Conservation (phyloP, 1,140 invertebrate genomes). For the Caenorhabditis remanei region DNA sequence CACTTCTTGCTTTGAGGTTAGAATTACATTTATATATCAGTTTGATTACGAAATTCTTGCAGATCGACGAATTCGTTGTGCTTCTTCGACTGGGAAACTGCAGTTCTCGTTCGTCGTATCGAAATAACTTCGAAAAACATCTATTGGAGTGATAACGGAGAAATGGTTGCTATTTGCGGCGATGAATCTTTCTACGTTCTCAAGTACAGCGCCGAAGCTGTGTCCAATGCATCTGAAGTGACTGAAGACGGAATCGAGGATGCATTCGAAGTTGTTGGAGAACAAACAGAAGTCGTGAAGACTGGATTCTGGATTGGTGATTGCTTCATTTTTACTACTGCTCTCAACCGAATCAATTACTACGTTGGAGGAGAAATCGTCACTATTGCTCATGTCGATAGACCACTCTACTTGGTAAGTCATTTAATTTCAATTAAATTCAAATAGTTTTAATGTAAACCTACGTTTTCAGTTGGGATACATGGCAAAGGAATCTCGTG, state of each 20-base stretch:
- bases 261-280: constrained; percentile 89
- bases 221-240: constrained; percentile 84
- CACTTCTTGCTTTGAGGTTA: constrained; percentile 86
- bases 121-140: constrained; percentile 90
- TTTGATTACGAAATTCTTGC: neutral
- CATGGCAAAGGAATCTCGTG: constrained; percentile 93
- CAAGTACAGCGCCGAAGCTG: constrained; percentile 85
- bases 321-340: constrained; percentile 99
- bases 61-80: constrained; percentile 91
- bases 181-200: constrained; percentile 97
- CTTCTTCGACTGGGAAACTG: constrained; percentile 97
- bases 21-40: neutral
- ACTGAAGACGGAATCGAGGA: constrained; percentile 96
- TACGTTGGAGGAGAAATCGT: constrained; percentile 99
- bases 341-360: constrained; percentile 96
- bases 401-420: constrained; percentile 79
- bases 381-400: constrained; percentile 95
- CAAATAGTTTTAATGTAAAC: neutral
- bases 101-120: constrained; percentile 91
- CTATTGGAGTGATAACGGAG: constrained; percentile 96
- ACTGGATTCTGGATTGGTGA: constrained; percentile 98
- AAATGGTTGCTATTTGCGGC: constrained; percentile 88
- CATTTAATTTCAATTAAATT: neutral
- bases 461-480: constrained; percentile 86
- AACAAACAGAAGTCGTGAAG: constrained; percentile 92